Evolutionary conservation across 2,888 invertebrate species (phyloP).

Genomic region (Panopea generosa): DNA sequence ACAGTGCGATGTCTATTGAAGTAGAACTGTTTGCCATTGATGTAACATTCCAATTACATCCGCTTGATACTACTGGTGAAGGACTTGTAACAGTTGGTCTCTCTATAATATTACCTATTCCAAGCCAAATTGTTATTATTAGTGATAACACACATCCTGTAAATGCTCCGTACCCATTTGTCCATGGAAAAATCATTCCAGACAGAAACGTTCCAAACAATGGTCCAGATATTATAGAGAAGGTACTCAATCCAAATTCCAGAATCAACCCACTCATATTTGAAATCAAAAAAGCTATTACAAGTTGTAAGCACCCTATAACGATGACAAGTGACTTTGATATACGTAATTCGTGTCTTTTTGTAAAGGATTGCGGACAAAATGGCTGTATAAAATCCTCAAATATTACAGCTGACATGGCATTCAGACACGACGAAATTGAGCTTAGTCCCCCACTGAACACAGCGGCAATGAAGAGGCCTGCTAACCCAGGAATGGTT

Average conservation of each 20-base stretch:
- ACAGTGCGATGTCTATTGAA: background rate
- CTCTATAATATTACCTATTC: constrained; percentile 18
- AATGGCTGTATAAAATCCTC: constrained; percentile 38
- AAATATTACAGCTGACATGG: constrained; percentile 46
- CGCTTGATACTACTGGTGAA: background rate
- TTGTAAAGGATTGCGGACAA: background rate
- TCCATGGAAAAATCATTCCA: constrained; percentile 86
- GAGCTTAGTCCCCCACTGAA: constrained; percentile 95
- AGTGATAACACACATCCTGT: constrained; percentile 34
- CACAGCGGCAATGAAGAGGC: constrained; percentile 97
- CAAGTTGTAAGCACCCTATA: constrained; percentile 24
- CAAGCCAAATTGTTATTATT: constrained; percentile 41
- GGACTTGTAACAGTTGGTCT: constrained; percentile 9
- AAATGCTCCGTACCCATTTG: constrained; percentile 67
- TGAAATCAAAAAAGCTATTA: constrained; percentile 33
- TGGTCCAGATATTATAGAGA: constrained; percentile 78
- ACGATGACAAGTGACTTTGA: constrained; percentile 27
- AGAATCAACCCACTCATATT: constrained; percentile 64
- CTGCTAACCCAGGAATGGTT: constrained; percentile 91
- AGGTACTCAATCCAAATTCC: constrained; percentile 73
- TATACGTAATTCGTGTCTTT: constrained; percentile 9
- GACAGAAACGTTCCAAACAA: constrained; percentile 75
- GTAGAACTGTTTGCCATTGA: background rate
- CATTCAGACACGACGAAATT: constrained; percentile 52
- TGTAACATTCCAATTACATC: constrained; percentile 24